Conservation (phyloP, 2,797 vertebrate genomes). For the Xerus rutilus region DNA sequence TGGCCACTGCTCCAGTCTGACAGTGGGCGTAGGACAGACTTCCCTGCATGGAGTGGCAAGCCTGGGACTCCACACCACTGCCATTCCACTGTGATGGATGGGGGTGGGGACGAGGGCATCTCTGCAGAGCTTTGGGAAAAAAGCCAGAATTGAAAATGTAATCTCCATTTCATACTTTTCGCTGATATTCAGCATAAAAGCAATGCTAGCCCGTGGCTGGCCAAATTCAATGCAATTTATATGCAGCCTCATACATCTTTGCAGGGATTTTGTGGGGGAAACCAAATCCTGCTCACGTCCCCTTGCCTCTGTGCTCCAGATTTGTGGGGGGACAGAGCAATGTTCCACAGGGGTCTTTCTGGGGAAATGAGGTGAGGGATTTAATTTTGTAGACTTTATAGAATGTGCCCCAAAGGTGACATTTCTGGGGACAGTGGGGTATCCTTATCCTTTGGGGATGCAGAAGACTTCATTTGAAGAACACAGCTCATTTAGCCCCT, state of each 20-base stretch:
- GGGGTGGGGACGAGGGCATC: slow-evolving; percentile 75
- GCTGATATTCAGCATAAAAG: slow-evolving; percentile 88
- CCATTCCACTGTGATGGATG: slow-evolving; percentile 82
- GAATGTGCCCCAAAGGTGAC: slow-evolving; percentile 12
- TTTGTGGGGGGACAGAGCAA: background rate
- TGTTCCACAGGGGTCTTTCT: slow-evolving; percentile 9
- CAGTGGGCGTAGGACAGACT: background rate
- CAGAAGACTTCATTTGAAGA: slow-evolving; percentile 10
- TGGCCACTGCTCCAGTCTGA: background rate
- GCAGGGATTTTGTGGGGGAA: slow-evolving; percentile 81
- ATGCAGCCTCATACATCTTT: slow-evolving; percentile 86
- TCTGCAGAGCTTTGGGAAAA: slow-evolving; percentile 83
- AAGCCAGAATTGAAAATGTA: slow-evolving; percentile 87
- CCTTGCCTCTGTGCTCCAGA: slow-evolving; percentile 71
- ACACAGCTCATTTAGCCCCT: background rate
- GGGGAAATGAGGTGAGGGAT: slow-evolving; percentile 68
- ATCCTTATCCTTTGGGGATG: background rate
- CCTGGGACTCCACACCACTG: slow-evolving; percentile 64
- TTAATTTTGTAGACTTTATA: slow-evolving; percentile 65
- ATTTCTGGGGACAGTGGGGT: slow-evolving; percentile 32
- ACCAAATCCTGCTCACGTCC: slow-evolving; percentile 83
- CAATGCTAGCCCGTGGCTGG: slow-evolving; percentile 66
- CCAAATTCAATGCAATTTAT: slow-evolving; percentile 77
- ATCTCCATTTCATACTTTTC: slow-evolving; percentile 87
- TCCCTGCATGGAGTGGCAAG: slow-evolving; percentile 16